Evolutionary conservation across 2,113 vertebrate genomes (phyloP).

Genomic region (Oophaga pumilio): DNA sequence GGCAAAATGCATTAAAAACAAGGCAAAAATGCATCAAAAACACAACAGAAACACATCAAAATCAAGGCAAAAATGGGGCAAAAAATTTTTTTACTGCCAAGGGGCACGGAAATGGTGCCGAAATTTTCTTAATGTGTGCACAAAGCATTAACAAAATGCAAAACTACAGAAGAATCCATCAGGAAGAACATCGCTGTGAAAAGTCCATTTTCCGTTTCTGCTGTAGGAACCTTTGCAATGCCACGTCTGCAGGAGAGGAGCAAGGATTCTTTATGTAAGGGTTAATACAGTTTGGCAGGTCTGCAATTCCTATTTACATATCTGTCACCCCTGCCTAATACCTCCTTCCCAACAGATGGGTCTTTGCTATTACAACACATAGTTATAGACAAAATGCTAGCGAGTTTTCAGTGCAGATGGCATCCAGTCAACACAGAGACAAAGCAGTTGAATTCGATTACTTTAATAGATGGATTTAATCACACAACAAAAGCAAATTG

Average conservation of each 20-base stretch:
- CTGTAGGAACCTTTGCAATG: neutral
- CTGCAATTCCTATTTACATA: constrained; percentile 68
- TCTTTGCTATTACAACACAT: constrained; percentile 59
- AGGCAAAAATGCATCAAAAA: too few relatives aligned
- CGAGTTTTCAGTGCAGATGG: constrained; percentile 61
- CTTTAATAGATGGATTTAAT: constrained; percentile 48
- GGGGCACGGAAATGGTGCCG: too few relatives aligned
- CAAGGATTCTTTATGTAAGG: constrained; percentile 38
- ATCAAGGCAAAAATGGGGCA: too few relatives aligned
- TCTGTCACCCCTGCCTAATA: constrained; percentile 65
- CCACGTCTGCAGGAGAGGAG: constrained; percentile 18
- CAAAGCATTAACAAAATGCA: too few relatives aligned
- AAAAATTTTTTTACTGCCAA: too few relatives aligned
- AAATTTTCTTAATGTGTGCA: too few relatives aligned
- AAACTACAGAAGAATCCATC: too few relatives aligned
- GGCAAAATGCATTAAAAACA: too few relatives aligned
- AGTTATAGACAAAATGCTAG: constrained; percentile 61
- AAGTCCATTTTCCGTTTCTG: neutral
- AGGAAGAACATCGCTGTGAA: too few relatives aligned
- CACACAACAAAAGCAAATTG: constrained; percentile 50
- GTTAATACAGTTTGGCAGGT: constrained; percentile 68
- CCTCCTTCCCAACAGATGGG: constrained; percentile 61
- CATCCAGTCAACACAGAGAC: constrained; percentile 53
- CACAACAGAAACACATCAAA: too few relatives aligned
- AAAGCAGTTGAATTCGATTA: constrained; percentile 54